A percentile compares a stretch with the other conserved stretches of the same genome.
These are phyloP conservation scores for Nasonia giraulti DNA, from an alignment of 1,140 invertebrate species.

Conservation along the genomic window DNA sequence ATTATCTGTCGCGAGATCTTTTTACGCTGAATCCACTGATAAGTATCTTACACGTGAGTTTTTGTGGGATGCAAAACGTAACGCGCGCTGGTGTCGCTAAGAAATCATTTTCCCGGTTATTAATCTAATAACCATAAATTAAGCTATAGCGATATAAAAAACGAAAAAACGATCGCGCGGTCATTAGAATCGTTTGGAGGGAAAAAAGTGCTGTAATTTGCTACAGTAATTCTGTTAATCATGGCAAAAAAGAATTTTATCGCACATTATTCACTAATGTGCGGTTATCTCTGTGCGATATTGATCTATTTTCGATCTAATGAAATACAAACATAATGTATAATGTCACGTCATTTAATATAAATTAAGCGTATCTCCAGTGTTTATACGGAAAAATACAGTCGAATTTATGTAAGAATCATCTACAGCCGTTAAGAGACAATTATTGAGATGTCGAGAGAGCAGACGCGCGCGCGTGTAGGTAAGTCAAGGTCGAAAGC, in stretches of 20 bases:
- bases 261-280: no score
- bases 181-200: neutral
- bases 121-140: neutral
- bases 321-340: no score
- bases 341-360: no score
- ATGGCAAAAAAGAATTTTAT: neutral
- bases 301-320: no score
- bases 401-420: neutral
- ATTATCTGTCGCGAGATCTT: no score
- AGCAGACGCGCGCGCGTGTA: neutral
- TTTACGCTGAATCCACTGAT: no score
- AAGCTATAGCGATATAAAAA: neutral
- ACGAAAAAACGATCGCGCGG: neutral
- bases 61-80: no score
- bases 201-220: neutral
- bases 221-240: neutral
- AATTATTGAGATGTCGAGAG: no score
- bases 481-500: conserved; percentile 24
- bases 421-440: neutral
- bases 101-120: conserved; percentile 6
- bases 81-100: neutral
- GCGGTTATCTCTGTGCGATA: no score
- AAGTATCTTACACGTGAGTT: no score
- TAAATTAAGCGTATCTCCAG: no score
- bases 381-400: neutral